Base-by-base conservation (phyloP, 2,797 vertebrate genomes). In the Enteromius mattozi region DNA sequence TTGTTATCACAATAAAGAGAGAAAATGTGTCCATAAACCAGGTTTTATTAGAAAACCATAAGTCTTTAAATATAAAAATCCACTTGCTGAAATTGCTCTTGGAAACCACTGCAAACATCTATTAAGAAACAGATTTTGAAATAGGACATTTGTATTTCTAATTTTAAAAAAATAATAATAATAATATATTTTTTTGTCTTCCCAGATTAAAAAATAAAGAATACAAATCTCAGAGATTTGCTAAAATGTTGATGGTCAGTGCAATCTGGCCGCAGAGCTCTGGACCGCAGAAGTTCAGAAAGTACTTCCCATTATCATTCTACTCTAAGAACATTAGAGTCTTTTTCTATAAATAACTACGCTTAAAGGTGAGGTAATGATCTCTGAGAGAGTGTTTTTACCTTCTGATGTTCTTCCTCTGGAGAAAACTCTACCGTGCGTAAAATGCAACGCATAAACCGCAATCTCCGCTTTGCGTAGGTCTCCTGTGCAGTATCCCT, bases 401-500 rank as follows among this genome's bases (percentile, higher is more conserved):
- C 87, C 89, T 87, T 49, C n/a, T 30, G 37, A 10, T 33, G 80
- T 78, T 33, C n/a, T 70, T 81, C 61, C 30, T 30, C 13, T 51
- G 45, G 59, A 45, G 66, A 35, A 21, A 63, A 72, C 3, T 30
- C 19, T 35, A 13, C 65, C 30, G 63, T 13, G 17, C 33, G 42
- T 84, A 24, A 45, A 80, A 68, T 49, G 63, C 33, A 77, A 82
- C 27, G 82, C 30, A 78, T 80, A 21, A 80, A 75, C 27, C 68
- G 70, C 71, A 76, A 54, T 72, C 77, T 89, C 87, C 83, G 68
- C 56, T 54, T 14, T 27, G 24, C 33, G 71, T 42, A 27, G 42
- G 40, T 72, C 78, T 71, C 49, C 24, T 35, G 72, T 70, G 42
- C 84, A 24, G 84, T 87, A 88, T 90, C 92, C 80, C 89, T 91